Evolutionary conservation across 2,797 vertebrate genomes (phyloP), one percentile per base, ranked within the genome.

Genomic region (Molossus molossus): DNA sequence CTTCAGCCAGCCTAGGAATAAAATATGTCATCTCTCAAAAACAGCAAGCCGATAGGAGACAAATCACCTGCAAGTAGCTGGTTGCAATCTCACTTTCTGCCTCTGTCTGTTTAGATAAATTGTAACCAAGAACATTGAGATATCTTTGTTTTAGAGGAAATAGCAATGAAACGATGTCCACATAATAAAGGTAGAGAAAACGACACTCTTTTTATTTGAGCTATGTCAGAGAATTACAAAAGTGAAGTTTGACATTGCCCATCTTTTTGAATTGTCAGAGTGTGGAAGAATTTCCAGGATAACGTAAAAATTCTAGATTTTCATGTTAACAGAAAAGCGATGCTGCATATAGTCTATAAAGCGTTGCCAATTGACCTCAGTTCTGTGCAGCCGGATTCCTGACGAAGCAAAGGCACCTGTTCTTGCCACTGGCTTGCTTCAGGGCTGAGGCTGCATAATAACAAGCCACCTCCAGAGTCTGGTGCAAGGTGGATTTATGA

Each of bases 401-500:
- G 17, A 64, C 3, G 29, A 67, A 81, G 37, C 53, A 40, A 3
- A n/a, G 60, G 27, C 8, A 14, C 45, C 33, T 65, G 73, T 90
- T 65, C 94, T 93, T 91, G 90, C 83, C 95, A 23, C 70, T 45
- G 62, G 87, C 94, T 87, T 86, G 60, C 88, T 94, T 88, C 3
- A 10, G 80, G 87, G 79, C 70, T 55, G 5, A 33, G 75, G 65
- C 62, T 86, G 14, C 70, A 14, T 79, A 77, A 25, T 55, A 83
- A 72, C 5, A 58, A 85, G 57, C 29, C 69, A 70, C 57, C 14
- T 81, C 57, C 69, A 29, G 55, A 89, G 50, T 65, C 72, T 33
- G 81, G 53, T 55, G 18, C 27, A 65, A 86, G 65, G 82, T 58
- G 65, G 73, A 87, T 50, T 58, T 75, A 89, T 50, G 65, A 87